A percentile compares a stretch with the other conserved stretches of the same genome.
Conservation (phyloP, 2,888 invertebrate genomes). For the Stenichneumon culpator region DNA sequence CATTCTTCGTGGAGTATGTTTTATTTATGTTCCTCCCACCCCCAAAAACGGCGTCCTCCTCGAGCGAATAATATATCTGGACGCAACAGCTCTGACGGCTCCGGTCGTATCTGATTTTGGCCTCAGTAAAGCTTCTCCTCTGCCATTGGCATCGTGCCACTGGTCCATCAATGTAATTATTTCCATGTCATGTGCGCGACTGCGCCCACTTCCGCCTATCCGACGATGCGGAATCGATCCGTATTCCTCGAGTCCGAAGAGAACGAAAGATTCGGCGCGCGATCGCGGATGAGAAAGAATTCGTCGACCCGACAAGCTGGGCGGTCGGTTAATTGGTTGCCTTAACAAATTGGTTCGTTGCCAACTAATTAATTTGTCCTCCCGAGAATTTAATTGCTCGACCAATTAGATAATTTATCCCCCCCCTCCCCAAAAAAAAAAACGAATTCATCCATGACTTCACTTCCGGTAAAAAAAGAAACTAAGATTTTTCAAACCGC, state of each 20-base stretch:
- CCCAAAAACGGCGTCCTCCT: not conserved
- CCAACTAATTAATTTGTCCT: too few relatives aligned
- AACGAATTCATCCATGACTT: too few relatives aligned
- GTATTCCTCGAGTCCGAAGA: not conserved
- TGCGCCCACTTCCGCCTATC: conserved; percentile 30
- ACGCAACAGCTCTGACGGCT: conserved; percentile 75
- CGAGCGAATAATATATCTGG: conserved; percentile 75
- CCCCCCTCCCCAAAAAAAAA: too few relatives aligned
- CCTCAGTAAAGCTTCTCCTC: conserved; percentile 63
- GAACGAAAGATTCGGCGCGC: not conserved
- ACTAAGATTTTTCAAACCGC: not conserved
- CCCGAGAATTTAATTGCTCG: too few relatives aligned
- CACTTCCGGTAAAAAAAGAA: too few relatives aligned
- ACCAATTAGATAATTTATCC: too few relatives aligned
- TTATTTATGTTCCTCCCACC: conserved; percentile 66
- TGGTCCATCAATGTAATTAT: conserved; percentile 81
- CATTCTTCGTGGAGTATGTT: conserved; percentile 68
- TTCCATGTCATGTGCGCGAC: conserved; percentile 72
- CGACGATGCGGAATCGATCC: conserved; percentile 12
- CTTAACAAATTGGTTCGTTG: too few relatives aligned
- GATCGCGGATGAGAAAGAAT: not conserved
- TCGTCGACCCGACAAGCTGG: not conserved
- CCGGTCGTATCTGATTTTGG: conserved; percentile 79
- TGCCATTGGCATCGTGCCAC: conserved; percentile 77
- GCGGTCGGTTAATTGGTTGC: too few relatives aligned